Base-by-base conservation (phyloP, 2,888 invertebrate genomes). In the Eurytoma californica region DNA sequence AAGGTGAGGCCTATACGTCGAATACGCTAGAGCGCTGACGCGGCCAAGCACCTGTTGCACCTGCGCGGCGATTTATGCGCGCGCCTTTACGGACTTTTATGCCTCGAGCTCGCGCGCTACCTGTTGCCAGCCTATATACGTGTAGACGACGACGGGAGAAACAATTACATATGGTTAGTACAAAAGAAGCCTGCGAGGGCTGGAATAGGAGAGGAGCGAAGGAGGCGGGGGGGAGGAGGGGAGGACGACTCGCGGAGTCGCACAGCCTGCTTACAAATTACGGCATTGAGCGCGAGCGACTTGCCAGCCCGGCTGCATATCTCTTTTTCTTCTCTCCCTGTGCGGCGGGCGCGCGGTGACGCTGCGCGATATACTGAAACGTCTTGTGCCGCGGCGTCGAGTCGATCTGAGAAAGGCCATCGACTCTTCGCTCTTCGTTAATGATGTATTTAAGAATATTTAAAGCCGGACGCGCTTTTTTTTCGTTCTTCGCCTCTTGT, bases 81-180 rank as follows among this genome's bases (percentile, higher is more conserved):
- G 68, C 53, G 67, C 55, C 24, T 63, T 63, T 61, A 20, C 58
- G 49, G 55, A 72, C 72, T 65, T 66, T 74, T 74, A 66, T 66
- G 57, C 57, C 12, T 47, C 51, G 51, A 12, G 5, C 12, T 60
- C 51, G 61, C 69, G 49, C 49, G 3, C 5, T 61, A 49, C 72
- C 70, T 58, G 60, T 61, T 18, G 53, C 53, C 20, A 5, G 39
- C 39, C 39, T 39, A 39, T 39, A 39, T 39, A 39, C 39, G 39
- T 39, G 39, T 39, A 49, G 13, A 20, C 28, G 66, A 61, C 67
- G 72, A 67, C 39, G 68, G n/a, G 74, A 70, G 79, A 79, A 78
- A 79, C 79, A 79, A 79, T 79, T 74, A 79, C 66, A 74, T 74
- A 70, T 63, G 79, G 74, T 70, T 74, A 60, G 66, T 47, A 57